These are phyloP conservation scores for Agapetus fuscipes DNA, from an alignment of 2,888 invertebrate species.

Conservation along the genomic window DNA sequence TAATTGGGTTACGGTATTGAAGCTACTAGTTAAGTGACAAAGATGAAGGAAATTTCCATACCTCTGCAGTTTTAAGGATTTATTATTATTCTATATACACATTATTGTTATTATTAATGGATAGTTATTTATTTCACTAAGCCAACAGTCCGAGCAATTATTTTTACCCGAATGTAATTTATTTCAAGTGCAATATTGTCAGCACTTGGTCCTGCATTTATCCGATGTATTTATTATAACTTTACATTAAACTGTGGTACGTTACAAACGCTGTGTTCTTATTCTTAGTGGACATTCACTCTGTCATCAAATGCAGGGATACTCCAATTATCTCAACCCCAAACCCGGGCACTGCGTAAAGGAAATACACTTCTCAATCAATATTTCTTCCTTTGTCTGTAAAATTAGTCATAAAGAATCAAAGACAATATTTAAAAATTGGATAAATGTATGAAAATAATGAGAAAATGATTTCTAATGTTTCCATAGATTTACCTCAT, in stretches of 20 bases:
- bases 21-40: conserved; percentile 21
- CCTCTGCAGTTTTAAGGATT: conserved; percentile 15
- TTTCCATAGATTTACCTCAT: too few relatives aligned
- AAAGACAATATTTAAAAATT: too few relatives aligned
- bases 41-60: conserved; percentile 21
- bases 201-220: conserved; percentile 57
- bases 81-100: conserved; percentile 6
- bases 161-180: conserved; percentile 28
- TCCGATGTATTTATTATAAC: conserved; percentile 59
- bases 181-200: conserved; percentile 47
- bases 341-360: too few relatives aligned
- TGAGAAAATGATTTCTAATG: too few relatives aligned
- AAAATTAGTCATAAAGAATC: too few relatives aligned
- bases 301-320: too few relatives aligned
- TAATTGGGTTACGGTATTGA: conserved; percentile 41
- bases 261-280: conserved; percentile 38
- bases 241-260: conserved; percentile 65
- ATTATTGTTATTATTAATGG: not conserved
- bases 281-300: conserved; percentile 11
- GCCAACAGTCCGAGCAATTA: conserved; percentile 36
- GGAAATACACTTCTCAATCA: too few relatives aligned
- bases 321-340: too few relatives aligned
- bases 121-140: too few relatives aligned
- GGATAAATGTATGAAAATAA: too few relatives aligned
- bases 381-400: too few relatives aligned